Conservation (phyloP, 2,888 invertebrate species). For the Hydrotaea diabolus region DNA sequence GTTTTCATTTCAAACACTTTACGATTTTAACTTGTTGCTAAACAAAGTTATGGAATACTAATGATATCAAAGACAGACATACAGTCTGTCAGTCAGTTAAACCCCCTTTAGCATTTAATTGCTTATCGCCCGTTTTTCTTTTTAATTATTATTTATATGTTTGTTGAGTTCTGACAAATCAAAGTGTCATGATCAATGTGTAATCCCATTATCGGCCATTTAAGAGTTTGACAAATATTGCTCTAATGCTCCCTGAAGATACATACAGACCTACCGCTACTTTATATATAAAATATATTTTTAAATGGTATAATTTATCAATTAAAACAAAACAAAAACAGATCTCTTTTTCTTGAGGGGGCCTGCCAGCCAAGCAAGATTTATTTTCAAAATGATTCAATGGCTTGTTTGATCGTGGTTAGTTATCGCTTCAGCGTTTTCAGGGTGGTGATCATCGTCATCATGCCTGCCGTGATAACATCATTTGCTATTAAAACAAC, state of each 20-base stretch:
- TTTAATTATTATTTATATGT: background rate
- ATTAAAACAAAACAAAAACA: background rate
- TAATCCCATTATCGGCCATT: slow-evolving; percentile 7
- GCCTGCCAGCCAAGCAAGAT: slow-evolving; percentile 1
- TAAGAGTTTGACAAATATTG: slow-evolving; percentile 21
- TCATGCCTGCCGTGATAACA: slow-evolving; percentile 16
- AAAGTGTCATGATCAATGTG: background rate
- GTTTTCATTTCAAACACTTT: background rate
- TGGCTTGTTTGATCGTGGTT: background rate
- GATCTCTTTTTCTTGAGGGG: background rate
- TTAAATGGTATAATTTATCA: slow-evolving; percentile 33
- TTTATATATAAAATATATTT: slow-evolving; percentile 3
- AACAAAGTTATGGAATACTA: background rate
- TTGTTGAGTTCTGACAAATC: background rate
- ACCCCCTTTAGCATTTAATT: background rate
- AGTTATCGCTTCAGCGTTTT: background rate
- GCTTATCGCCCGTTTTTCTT: background rate
- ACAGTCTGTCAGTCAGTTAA: background rate
- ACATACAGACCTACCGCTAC: too few relatives aligned
- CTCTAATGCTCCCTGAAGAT: slow-evolving; percentile 11
- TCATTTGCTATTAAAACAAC: background rate
- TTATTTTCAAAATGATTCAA: slow-evolving; percentile 9
- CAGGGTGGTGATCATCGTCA: slow-evolving; percentile 9
- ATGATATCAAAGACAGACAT: background rate
- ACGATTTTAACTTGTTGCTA: background rate